Evolutionary conservation across 1,140 invertebrate genomes (phyloP), one percentile per base, ranked within the genome.

Genomic region (Zaprionus kolodkinae): DNA sequence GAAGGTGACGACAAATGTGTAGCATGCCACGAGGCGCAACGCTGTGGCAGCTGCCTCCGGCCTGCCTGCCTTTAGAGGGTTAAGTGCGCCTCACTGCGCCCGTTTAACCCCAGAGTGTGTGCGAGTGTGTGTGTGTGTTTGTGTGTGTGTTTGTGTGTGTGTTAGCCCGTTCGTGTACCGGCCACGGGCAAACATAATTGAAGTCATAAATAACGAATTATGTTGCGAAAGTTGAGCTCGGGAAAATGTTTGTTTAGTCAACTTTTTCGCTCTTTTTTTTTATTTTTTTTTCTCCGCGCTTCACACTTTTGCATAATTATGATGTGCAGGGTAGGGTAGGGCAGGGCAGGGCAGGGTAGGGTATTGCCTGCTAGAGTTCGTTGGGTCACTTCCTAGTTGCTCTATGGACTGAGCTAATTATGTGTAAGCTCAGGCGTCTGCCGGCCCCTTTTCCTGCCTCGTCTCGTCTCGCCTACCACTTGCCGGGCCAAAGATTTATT

Each of bases 161-260:
- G 35, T 75, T 27, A 59, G 50, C 35, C 50, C 33, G 21, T 63
- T 43, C 57, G 71, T 68, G 38, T 59, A 57, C 50, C 62, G 57
- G 73, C 84, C 76, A 80, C 73, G 70, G 84, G 85, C 85, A 78
- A 88, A 88, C 85, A 88, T 88, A 88, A 88, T 88, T 88, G 84
- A 88, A 89, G 80, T 88, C 80, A 88, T 88, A 88, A 88, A 88
- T 88, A 89, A 88, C 84, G 85, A 88, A 88, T 88, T 88, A 88
- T 88, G 84, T 89, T 88, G 68, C 72, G 68, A 89, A 88, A 88
- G 85, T 78, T 72, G 78, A 81, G 84, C 81, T 67, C 33, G 66
- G 82, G 63, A 63, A 78, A 63, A 50, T 75, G 76, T 83, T 78
- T 80, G 77, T 80, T 88, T 80, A 84, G 84, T 78, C 64, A 80